Base-by-base conservation (phyloP, 2,113 vertebrate genomes). In the Willisornis vidua region DNA sequence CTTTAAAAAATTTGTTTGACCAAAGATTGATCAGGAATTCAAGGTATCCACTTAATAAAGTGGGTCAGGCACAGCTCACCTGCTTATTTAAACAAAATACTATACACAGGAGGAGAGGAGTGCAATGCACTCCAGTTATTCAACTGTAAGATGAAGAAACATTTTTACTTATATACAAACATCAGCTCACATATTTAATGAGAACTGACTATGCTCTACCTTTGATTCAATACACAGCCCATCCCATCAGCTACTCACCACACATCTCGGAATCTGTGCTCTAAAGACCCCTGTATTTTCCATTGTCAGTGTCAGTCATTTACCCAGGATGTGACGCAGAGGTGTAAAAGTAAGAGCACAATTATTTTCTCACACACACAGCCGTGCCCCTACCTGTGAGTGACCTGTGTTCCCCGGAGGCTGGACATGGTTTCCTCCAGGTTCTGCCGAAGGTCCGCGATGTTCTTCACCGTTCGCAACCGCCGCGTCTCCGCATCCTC, bases 351-450 rank as follows among this genome's bases (percentile, higher is more conserved):
- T 2, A 46, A n/a, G 37, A 59, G 24, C 35, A 14, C 16, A 22
- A 15, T 3, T 48, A 46, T 35, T 14, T 35, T 7, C 45, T 43
- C 5, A 49, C 0, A 4, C 58, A 48, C 16, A 1, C 45, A 82
- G 46, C 11, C 33, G 26, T 4, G 10, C 4, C 22, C 5, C 45
- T 92, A 98, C 98, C 98, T 99, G 98, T 99, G 99, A 65, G 99
- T 98, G 96, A 99, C 98, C 97, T 99, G 99, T 87, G 99, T 99
- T 96, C 99, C 99, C 88, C 99, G 96, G 66, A 99, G 95, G 41
- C 99, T 99, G 85, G 99, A 99, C 99, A 99, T 99, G 17, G 99
- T 99, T 91, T 99, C 99, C 96, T 99, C 99, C 95, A 99, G 89
- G 94, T 99, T 99, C 96, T 99, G 99, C 39, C 99, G 98, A 19